These are phyloP conservation scores for Syritta pipiens DNA, from an alignment of 2,888 invertebrate species.

Conservation along the genomic window DNA sequence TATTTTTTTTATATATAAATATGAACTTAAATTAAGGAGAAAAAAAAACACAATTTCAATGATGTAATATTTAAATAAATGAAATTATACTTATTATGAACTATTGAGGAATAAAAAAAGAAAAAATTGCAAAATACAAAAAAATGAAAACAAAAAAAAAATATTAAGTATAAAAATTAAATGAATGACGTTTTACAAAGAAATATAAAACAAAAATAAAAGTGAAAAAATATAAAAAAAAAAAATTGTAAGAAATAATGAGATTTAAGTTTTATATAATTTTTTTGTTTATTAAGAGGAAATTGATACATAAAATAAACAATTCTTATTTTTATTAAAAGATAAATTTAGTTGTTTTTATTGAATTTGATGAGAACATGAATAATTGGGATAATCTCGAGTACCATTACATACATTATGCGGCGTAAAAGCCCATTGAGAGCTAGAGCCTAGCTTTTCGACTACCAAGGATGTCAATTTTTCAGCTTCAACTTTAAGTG, in stretches of 20 bases:
- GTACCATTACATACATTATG: too few species aligned
- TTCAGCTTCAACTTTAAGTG: too few species aligned
- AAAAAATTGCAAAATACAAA: constrained; percentile 19
- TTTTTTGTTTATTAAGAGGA: constrained; percentile 67
- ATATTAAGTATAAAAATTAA: constrained; percentile 46
- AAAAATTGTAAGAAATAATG: constrained; percentile 20
- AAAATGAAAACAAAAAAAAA: constrained; percentile 20
- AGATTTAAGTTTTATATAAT: constrained; percentile 69
- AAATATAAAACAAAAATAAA: constrained; percentile 22
- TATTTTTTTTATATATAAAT: constrained; percentile 58
- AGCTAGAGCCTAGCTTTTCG: too few species aligned
- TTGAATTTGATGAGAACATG: not conserved
- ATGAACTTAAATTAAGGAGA: constrained; percentile 44
- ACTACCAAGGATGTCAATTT: too few species aligned
- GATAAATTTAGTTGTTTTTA: constrained; percentile 37
- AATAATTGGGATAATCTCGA: too few species aligned
- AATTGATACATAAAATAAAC: constrained; percentile 69
- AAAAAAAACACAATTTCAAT: constrained; percentile 61
- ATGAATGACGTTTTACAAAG: constrained; percentile 61
- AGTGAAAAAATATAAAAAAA: constrained; percentile 17
- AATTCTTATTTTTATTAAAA: constrained; percentile 69
- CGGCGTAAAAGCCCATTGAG: too few species aligned
- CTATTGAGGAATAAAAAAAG: constrained; percentile 34
- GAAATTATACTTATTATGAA: constrained; percentile 54
- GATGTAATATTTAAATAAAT: constrained; percentile 55